Percentiles rank a stretch among this genome's conserved stretches.
Evolutionary conservation across 1,140 invertebrate genomes (phyloP).

Genomic region (Phocides pigmalion): DNA sequence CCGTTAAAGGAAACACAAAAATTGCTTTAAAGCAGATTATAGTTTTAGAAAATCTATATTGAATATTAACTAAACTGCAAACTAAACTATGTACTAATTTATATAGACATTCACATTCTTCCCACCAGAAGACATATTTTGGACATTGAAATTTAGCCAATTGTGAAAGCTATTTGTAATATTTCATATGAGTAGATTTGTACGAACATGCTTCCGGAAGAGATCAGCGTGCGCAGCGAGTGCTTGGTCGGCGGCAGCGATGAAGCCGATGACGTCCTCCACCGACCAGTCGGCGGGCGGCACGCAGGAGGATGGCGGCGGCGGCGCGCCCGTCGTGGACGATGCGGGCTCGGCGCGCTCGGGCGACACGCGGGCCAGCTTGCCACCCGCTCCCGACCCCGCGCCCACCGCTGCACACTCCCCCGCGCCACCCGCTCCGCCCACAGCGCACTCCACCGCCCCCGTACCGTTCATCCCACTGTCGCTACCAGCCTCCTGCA

Average conservation of each 20-base stretch:
- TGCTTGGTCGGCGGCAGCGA: conserved; percentile 91
- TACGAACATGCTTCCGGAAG: conserved; percentile 96
- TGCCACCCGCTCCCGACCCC: conserved; percentile 43
- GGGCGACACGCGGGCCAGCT: conserved; percentile 63
- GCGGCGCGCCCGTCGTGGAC: conserved; percentile 76
- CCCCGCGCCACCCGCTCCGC: too few species aligned
- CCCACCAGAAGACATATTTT: too few species aligned
- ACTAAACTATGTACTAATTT: too few species aligned
- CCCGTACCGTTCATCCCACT: conserved; percentile 32
- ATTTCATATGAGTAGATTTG: too few species aligned
- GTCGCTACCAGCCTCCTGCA: conserved; percentile 27
- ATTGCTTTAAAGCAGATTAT: too few species aligned
- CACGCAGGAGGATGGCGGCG: conserved; percentile 69
- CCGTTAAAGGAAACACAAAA: too few species aligned
- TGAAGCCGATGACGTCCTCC: conserved; percentile 96
- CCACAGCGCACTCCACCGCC: neutral
- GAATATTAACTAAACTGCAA: too few species aligned
- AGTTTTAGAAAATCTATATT: too few species aligned
- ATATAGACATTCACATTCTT: too few species aligned
- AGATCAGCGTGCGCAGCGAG: conserved; percentile 94
- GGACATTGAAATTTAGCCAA: too few species aligned
- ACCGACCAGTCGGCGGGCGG: conserved; percentile 95
- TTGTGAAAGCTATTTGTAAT: too few species aligned
- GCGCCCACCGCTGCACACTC: conserved; percentile 29
- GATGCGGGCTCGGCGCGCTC: conserved; percentile 71